Evolutionary conservation across 2,113 vertebrate species (phyloP).

Genomic region (Proterorhinus semilunaris): DNA sequence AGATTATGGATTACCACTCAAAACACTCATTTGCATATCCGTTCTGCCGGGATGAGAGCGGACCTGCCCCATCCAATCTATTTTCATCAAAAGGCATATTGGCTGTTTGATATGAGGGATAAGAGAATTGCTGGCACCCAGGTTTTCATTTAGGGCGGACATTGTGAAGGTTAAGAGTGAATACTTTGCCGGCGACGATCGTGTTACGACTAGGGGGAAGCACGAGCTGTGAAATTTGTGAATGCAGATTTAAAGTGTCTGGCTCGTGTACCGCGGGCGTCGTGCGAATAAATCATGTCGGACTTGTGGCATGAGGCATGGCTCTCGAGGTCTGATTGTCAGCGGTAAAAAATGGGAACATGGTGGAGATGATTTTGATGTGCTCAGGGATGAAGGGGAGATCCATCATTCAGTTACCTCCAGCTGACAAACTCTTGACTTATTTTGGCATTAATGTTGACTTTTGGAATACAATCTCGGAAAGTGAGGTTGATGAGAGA

Average conservation of each 20-base stretch:
- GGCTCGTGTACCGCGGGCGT: constrained; percentile 33
- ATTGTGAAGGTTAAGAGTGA: constrained; percentile 34
- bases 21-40: constrained; percentile 50
- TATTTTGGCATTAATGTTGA: constrained; percentile 19
- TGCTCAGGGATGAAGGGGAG: constrained; percentile 6
- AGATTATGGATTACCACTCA: constrained; percentile 38
- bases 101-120: constrained; percentile 41
- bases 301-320: constrained; percentile 25
- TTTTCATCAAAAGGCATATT: constrained; percentile 42
- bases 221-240: constrained; percentile 34
- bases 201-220: constrained; percentile 25
- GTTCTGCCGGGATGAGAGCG: constrained; percentile 28
- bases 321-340: constrained; percentile 50
- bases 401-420: constrained; percentile 46
- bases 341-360: constrained; percentile 45
- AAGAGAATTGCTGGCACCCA: constrained; percentile 33
- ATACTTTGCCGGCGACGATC: constrained; percentile 30
- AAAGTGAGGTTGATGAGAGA: background rate
- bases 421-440: constrained; percentile 29
- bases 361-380: constrained; percentile 37
- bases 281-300: constrained; percentile 48
- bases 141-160: constrained; percentile 30
- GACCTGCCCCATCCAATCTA: constrained; percentile 22
- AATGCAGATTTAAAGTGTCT: constrained; percentile 27
- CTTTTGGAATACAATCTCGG: constrained; percentile 26